These are phyloP conservation scores for Octomys mimax DNA, from an alignment of 2,797 vertebrate genomes.

Conservation along the genomic window DNA sequence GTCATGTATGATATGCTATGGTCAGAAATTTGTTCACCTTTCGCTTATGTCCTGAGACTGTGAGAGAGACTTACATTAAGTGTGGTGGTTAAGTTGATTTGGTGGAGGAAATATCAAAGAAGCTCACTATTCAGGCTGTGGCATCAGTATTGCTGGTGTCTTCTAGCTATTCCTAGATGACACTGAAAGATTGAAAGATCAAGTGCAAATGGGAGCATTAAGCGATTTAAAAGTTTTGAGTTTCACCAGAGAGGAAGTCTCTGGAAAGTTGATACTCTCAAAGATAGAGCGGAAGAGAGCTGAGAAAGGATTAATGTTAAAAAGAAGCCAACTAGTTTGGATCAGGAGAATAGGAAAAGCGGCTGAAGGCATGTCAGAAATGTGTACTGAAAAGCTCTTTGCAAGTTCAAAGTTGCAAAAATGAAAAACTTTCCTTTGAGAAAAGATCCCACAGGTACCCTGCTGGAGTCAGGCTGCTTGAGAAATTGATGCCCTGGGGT, in stretches of 20 bases:
- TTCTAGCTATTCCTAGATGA: background rate
- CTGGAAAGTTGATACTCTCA: background rate
- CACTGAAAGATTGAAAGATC: background rate
- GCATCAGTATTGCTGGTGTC: background rate
- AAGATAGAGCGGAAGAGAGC: background rate
- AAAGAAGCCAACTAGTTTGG: background rate
- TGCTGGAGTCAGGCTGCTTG: background rate
- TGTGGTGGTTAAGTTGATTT: background rate
- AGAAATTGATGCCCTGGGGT: background rate
- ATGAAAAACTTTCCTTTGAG: background rate
- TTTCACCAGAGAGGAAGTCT: background rate
- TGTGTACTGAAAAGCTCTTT: background rate
- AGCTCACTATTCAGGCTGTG: background rate
- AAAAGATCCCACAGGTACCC: background rate
- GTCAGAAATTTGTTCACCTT: background rate
- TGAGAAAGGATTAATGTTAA: background rate
- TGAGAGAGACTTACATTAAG: background rate
- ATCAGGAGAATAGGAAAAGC: background rate
- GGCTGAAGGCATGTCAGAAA: background rate
- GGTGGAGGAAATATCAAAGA: background rate
- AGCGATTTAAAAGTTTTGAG: background rate
- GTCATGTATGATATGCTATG: background rate
- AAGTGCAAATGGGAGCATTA: background rate
- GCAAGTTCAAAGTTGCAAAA: background rate
- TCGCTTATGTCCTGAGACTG: background rate